A percentile compares a stretch with the other conserved stretches of the same genome.
Evolutionary conservation across 2,888 invertebrate genomes (phyloP).

Genomic region (Ophraella communa): DNA sequence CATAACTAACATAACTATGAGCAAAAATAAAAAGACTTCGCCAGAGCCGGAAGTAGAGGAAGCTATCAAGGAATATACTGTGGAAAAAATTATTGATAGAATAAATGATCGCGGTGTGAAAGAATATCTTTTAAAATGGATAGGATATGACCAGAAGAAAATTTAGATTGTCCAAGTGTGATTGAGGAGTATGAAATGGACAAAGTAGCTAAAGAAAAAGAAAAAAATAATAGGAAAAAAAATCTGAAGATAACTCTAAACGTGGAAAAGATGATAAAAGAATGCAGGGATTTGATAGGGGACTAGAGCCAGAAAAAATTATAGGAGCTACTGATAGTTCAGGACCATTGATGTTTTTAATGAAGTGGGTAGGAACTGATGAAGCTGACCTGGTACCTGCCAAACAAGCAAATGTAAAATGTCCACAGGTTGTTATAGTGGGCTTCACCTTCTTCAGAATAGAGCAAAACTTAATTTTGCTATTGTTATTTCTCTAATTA

Average conservation of each 20-base stretch:
- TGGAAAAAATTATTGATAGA: conserved; percentile 89
- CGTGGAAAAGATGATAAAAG: conserved; percentile 62
- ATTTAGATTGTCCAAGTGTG: conserved; percentile 89
- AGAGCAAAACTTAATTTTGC: conserved; percentile 59
- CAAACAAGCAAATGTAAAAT: conserved; percentile 70
- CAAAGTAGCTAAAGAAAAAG: conserved; percentile 66
- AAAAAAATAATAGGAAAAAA: conserved; percentile 58
- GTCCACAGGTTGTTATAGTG: conserved; percentile 79
- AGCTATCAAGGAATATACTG: conserved; percentile 83
- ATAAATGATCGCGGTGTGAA: conserved; percentile 66
- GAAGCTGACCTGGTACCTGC: conserved; percentile 74
- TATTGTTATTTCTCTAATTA: not conserved
- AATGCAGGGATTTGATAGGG: conserved; percentile 78
- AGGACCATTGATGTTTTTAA: conserved; percentile 68
- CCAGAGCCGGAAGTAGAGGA: conserved; percentile 57
- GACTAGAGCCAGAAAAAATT: conserved; percentile 84
- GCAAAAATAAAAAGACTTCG: conserved; percentile 46
- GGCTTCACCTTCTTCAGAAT: conserved; percentile 73
- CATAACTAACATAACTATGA: conserved; percentile 39
- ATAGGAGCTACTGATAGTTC: conserved; percentile 93
- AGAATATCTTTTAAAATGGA: conserved; percentile 71
- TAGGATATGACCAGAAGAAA: conserved; percentile 78
- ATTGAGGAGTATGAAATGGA: conserved; percentile 87
- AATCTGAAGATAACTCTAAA: conserved; percentile 57
- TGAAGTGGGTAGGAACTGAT: conserved; percentile 74